Base-by-base conservation (phyloP, 2,797 vertebrate genomes). In the Dermochelys coriacea region DNA sequence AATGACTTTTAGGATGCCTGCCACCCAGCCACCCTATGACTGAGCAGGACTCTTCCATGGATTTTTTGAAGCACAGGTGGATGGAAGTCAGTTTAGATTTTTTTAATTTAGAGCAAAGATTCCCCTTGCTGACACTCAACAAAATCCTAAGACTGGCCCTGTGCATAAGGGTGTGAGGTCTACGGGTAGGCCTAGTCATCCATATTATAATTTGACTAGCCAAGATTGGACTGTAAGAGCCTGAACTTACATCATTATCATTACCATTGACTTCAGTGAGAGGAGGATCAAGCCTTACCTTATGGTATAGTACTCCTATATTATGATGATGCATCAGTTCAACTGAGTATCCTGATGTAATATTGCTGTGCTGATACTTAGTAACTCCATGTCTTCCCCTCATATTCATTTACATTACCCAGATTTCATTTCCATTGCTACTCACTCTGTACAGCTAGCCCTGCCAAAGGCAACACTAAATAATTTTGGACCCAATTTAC, bases 191-290 rank as follows among this genome's bases (percentile, higher is more conserved):
- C n/a, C 54, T 34, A 15, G 31, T 31, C 14, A 61, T 14, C 14
- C 14, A 34, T 59, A 16, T 45, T 90, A 75, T 37, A 85, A 83
- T 86, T 89, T 93, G 52, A 57, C 27, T 61, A 71, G 61, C 31
- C 91, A 94, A 86, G 41, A 64, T 85, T 89, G 71, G 52, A 79
- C 2, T 79, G 82, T 9, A n/a, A 89, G 59, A 87, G 89, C 87
- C 80, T 93, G 64, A 94, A 94, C 80, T 29, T 80, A 29, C 45
- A 78, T 45, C 45, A 74, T 18, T 52, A 41, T 41, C 41, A 41
- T 21, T 85, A 14, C 31, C 31, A 34, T 34, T 61, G 85, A 88
- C 55, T 82, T 91, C 19, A 37, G n/a, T 37, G 19, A 37, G 19
- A 19, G 18, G 18, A 68, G 85, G 57, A 89, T 41, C 12, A 25